A percentile compares a stretch with the other conserved stretches of the same genome.
These are phyloP conservation scores for Ferdinandea cuprea DNA, from an alignment of 2,888 invertebrate genomes.

Conservation along the genomic window DNA sequence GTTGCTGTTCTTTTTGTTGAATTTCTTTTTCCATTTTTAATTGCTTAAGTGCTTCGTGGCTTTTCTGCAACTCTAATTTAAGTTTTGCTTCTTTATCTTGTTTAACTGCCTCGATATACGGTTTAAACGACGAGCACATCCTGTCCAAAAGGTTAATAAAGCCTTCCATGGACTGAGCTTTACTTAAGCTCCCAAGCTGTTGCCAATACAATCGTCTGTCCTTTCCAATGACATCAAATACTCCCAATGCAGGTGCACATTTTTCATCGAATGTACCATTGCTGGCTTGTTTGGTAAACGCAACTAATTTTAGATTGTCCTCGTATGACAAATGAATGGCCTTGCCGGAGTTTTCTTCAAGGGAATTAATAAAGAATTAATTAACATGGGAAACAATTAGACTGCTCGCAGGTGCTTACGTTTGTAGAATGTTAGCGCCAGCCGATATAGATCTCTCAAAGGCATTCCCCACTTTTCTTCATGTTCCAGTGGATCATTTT, in stretches of 20 bases:
- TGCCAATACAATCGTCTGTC: slow-evolving; percentile 98
- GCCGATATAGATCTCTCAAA: slow-evolving; percentile 92
- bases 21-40: slow-evolving; percentile 85
- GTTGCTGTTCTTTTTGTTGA: slow-evolving; percentile 83
- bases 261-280: slow-evolving; percentile 92
- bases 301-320: slow-evolving; percentile 95
- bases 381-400: slow-evolving; percentile 42
- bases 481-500: slow-evolving; percentile 60
- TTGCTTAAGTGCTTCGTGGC: slow-evolving; percentile 75
- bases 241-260: slow-evolving; percentile 92
- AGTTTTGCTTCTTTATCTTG: slow-evolving; percentile 93
- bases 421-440: slow-evolving; percentile 96
- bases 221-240: slow-evolving; percentile 96
- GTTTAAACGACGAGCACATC: slow-evolving; percentile 94
- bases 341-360: slow-evolving; percentile 97
- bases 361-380: slow-evolving; percentile 30
- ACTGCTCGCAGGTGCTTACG: slow-evolving; percentile 85
- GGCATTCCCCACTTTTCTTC: slow-evolving; percentile 87
- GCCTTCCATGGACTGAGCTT: slow-evolving; percentile 94
- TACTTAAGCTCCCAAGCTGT: slow-evolving; percentile 92
- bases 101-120: slow-evolving; percentile 95
- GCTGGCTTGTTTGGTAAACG: slow-evolving; percentile 94
- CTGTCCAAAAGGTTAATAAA: slow-evolving; percentile 94
- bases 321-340: slow-evolving; percentile 97
- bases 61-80: slow-evolving; percentile 83